Percentiles rank a stretch among this genome's conserved stretches.
phyloP scores from a whole-genome alignment of 2,888 invertebrate species.

The Isoperla grammatica region DNA sequence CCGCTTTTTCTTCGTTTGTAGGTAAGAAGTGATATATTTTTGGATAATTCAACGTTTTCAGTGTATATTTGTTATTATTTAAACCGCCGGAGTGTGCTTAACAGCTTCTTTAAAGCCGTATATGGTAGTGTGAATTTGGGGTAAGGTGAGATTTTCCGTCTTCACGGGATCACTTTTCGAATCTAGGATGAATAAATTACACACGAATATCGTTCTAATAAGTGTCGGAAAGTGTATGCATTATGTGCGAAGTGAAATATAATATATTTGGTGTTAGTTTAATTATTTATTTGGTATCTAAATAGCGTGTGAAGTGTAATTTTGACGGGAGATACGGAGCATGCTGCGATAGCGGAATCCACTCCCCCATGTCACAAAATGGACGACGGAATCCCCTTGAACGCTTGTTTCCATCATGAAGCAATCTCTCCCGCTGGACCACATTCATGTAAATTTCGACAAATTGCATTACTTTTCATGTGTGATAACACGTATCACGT shows the following conservation, averaged over 20 bases:
- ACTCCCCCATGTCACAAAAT: conserved; percentile 36
- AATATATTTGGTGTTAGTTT: conserved; percentile 20
- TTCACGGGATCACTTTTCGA: conserved; percentile 32
- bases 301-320: conserved; percentile 20
- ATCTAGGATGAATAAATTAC: conserved; percentile 31
- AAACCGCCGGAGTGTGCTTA: conserved; percentile 26
- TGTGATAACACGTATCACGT: conserved; percentile 6
- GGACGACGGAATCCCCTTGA: conserved; percentile 34
- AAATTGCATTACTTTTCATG: background rate
- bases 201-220: conserved; percentile 19
- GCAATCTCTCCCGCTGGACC: conserved; percentile 15
- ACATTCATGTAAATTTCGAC: conserved; percentile 1
- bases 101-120: conserved; percentile 28
- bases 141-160: conserved; percentile 32
- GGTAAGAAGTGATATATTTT: conserved; percentile 40
- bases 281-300: conserved; percentile 14
- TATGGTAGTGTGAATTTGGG: conserved; percentile 32
- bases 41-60: conserved; percentile 30
- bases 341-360: conserved; percentile 34
- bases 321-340: conserved; percentile 32
- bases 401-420: conserved; percentile 28
- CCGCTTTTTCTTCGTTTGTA: conserved; percentile 45
- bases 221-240: conserved; percentile 17
- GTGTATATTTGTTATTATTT: conserved; percentile 26
- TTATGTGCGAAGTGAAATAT: conserved; percentile 11